phyloP scores from a whole-genome alignment of 2,113 vertebrate genomes.

The Xerus inauris region DNA sequence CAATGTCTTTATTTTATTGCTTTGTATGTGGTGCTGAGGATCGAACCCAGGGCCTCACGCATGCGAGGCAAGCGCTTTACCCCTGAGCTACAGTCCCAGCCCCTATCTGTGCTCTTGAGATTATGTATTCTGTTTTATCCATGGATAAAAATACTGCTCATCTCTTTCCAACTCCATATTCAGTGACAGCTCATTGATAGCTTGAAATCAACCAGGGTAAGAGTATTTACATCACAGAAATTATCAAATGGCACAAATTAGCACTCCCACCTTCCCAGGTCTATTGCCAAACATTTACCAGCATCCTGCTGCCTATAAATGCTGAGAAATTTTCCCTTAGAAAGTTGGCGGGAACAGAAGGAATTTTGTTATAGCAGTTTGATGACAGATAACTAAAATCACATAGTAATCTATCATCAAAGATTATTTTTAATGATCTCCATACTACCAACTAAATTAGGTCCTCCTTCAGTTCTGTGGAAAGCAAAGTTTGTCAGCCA shows the following conservation, averaged over 20 bases:
- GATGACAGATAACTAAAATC: constrained; percentile 12
- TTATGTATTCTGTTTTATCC: background rate
- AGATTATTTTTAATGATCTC: background rate
- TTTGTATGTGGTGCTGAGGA: too few species aligned
- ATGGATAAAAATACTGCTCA: background rate
- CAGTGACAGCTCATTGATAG: background rate
- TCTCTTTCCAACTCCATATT: background rate
- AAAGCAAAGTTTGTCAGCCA: constrained; percentile 34
- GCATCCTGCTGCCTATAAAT: background rate
- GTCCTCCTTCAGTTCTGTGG: background rate
- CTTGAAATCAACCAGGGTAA: background rate
- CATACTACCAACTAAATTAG: background rate
- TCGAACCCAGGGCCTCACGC: too few species aligned
- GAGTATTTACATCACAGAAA: background rate
- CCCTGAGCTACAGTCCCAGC: too few species aligned
- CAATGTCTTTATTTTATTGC: too few species aligned
- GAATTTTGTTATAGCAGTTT: background rate
- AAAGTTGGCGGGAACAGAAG: constrained; percentile 35
- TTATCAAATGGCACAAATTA: background rate
- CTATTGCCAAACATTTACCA: background rate
- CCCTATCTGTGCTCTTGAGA: background rate
- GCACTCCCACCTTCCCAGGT: too few species aligned
- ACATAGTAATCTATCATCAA: background rate
- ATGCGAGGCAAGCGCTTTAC: too few species aligned
- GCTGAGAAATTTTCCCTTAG: background rate